Conservation (phyloP, 1,140 invertebrate genomes). For the Bombus cullumanus region DNA sequence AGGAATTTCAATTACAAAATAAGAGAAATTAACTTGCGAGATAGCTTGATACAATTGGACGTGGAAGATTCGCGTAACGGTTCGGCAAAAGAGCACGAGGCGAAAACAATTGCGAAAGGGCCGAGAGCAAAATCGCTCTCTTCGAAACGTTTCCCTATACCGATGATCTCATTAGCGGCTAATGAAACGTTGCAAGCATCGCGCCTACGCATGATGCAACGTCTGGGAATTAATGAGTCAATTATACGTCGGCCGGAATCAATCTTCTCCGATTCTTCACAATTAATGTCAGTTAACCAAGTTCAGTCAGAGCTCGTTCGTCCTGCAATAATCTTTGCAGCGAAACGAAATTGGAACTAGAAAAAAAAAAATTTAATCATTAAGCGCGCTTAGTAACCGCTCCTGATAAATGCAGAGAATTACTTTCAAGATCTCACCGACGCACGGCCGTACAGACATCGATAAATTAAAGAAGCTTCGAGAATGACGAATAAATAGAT, state of each 20-base stretch:
- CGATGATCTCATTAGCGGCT: conserved; percentile 61
- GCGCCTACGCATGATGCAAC: conserved; percentile 58
- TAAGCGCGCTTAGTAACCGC: neutral
- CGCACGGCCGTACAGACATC: neutral
- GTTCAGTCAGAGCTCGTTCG: conserved; percentile 1
- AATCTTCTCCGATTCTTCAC: conserved; percentile 64
- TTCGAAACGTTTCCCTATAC: conserved; percentile 33
- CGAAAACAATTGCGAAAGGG: conserved; percentile 42
- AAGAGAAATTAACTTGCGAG: neutral
- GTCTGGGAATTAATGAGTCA: conserved; percentile 66
- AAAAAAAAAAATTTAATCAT: conserved; percentile 3
- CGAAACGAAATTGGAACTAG: neutral
- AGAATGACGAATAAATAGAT: conserved; percentile 26
- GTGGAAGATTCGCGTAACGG: neutral
- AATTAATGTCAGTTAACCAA: conserved; percentile 66
- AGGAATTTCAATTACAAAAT: too few relatives aligned
- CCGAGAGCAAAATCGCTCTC: neutral
- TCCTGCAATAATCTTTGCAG: neutral
- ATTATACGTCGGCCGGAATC: conserved; percentile 59
- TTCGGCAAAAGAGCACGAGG: neutral
- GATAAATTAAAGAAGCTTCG: conserved; percentile 42
- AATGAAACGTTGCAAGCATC: conserved; percentile 61
- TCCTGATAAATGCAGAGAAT: conserved; percentile 32
- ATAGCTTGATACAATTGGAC: neutral
- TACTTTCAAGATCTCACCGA: conserved; percentile 36